These are phyloP conservation scores for Anarrhichthys ocellatus DNA, from an alignment of 2,113 vertebrate genomes.

Conservation along the genomic window DNA sequence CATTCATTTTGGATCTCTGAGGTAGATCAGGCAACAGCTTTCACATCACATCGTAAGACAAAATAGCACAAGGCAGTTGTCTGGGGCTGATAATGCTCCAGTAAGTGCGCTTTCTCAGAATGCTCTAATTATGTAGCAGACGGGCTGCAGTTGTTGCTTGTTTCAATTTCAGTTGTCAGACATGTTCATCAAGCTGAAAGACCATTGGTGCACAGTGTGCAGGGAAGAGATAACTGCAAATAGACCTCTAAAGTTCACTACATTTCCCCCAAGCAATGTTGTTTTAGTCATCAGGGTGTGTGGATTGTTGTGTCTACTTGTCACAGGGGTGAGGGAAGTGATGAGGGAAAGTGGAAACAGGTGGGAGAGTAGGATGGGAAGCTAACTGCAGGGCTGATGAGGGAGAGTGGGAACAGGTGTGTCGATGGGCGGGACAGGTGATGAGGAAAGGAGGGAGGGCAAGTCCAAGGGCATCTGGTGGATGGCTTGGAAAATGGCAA, in stretches of 20 bases:
- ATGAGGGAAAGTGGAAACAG: background rate
- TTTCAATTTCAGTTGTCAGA: background rate
- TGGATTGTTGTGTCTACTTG: background rate
- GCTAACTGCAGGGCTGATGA: background rate
- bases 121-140: constrained; percentile 20
- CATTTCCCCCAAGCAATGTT: background rate
- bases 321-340: background rate
- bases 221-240: background rate
- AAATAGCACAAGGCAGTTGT: background rate
- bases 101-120: constrained; percentile 25
- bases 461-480: background rate
- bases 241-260: background rate
- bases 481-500: background rate
- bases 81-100: constrained; percentile 23
- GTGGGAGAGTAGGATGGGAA: background rate
- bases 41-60: constrained; percentile 2
- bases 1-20: background rate
- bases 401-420: background rate
- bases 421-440: background rate
- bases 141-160: constrained; percentile 9
- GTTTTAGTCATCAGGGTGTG: too few species aligned
- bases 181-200: background rate
- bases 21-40: constrained; percentile 11
- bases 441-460: background rate
- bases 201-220: background rate